These are phyloP conservation scores for Drosophila auraria DNA, from an alignment of 1,140 invertebrate genomes.

Conservation along the genomic window DNA sequence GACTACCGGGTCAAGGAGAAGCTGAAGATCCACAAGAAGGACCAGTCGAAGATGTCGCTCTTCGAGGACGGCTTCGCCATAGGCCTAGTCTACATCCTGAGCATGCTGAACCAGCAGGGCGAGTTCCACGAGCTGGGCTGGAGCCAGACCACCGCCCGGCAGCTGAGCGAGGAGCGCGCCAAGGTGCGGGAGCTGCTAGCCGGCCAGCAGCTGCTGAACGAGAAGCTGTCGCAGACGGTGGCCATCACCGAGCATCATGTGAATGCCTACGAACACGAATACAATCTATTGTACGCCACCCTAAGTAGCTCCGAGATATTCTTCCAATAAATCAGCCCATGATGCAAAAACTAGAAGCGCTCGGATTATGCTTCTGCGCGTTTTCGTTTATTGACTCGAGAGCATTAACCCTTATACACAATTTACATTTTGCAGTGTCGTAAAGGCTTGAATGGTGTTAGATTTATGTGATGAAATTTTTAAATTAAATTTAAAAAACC, in stretches of 20 bases:
- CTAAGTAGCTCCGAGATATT: slow-evolving; percentile 97
- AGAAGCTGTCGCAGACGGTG: slow-evolving; percentile 96
- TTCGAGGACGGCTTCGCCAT: slow-evolving; percentile 99
- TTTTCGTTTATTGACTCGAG: no score
- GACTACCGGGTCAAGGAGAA: slow-evolving; percentile 97
- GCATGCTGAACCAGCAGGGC: slow-evolving; percentile 89
- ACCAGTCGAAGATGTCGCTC: slow-evolving; percentile 91
- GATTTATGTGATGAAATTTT: no score
- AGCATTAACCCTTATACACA: no score
- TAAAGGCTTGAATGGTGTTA: no score
- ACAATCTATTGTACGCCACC: slow-evolving; percentile 95
- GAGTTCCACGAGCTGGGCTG: slow-evolving; percentile 98
- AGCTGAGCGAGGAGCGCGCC: slow-evolving; percentile 89
- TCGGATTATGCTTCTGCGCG: no score
- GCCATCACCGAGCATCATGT: slow-evolving; percentile 94
- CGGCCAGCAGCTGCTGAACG: slow-evolving; percentile 86
- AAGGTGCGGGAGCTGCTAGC: slow-evolving; percentile 86
- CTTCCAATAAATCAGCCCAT: slow-evolving; percentile 87
- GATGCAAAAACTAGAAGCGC: no score
- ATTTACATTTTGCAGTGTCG: no score
- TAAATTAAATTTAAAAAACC: no score
- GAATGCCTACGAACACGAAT: slow-evolving; percentile 94
- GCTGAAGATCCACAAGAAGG: slow-evolving; percentile 92
- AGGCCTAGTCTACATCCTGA: slow-evolving; percentile 92
- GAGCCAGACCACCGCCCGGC: slow-evolving; percentile 95